Conservation (phyloP, 92 coral and sea anemone genomes). For the Porites evermanni region DNA sequence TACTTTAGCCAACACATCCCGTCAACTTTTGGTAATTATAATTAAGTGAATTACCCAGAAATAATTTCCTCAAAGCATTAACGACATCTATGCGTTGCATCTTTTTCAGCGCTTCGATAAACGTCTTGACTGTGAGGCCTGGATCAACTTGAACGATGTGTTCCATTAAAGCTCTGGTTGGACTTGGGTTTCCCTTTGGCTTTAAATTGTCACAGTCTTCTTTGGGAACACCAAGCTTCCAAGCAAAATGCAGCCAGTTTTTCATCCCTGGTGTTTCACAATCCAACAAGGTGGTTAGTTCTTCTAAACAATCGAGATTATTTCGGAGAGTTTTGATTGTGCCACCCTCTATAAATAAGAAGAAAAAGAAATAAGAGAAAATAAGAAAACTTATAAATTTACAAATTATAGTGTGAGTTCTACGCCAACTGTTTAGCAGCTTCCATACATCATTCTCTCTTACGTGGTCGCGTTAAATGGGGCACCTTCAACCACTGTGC, state of each 20-base stretch:
- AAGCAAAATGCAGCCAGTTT: conserved; percentile 18
- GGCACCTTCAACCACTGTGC: no score
- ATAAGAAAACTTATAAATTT: background rate
- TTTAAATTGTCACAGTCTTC: background rate
- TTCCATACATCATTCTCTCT: no score
- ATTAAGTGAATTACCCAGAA: background rate
- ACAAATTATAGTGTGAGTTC: no score
- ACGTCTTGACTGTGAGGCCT: background rate
- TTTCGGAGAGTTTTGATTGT: background rate
- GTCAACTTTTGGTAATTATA: no score
- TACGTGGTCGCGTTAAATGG: no score
- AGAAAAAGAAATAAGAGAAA: background rate
- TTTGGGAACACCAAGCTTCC: background rate
- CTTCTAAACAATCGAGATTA: background rate
- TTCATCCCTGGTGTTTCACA: background rate
- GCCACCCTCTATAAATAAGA: background rate
- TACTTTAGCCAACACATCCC: no score
- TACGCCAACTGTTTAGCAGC: no score
- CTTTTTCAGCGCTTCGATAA: background rate
- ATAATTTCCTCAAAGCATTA: background rate
- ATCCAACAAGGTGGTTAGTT: background rate
- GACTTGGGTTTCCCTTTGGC: conserved; percentile 3
- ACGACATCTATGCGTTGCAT: conserved; percentile 1
- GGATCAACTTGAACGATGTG: conserved; percentile 12
- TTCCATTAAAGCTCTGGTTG: conserved; percentile 7